Percentiles rank a stretch among this genome's conserved stretches.
Conservation (phyloP, 2,888 invertebrate species). For the Drosophila nigricruria region DNA sequence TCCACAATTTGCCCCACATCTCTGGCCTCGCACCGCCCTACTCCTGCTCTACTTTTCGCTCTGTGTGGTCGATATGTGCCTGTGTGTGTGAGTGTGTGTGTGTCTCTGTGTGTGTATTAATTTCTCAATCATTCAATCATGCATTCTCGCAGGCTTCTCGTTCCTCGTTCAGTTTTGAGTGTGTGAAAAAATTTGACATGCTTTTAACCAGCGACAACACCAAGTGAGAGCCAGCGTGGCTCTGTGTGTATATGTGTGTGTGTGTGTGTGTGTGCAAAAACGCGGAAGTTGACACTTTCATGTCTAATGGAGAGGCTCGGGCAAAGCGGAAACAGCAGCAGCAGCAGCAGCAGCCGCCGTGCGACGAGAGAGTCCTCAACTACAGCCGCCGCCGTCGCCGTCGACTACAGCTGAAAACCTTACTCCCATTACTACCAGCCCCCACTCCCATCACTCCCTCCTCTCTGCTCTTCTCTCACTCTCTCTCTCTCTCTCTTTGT, state of each 20-base stretch:
- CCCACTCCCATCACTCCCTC: background rate
- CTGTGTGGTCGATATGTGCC: constrained; percentile 39
- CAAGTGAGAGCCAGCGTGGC: constrained; percentile 25
- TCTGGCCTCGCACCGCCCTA: background rate
- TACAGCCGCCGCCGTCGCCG: constrained; percentile 6
- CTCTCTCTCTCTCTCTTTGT: background rate
- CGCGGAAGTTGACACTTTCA: constrained; percentile 68
- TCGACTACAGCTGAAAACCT: constrained; percentile 8
- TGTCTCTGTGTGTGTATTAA: constrained; percentile 61
- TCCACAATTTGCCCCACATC: constrained; percentile 16
- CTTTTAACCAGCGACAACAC: constrained; percentile 68
- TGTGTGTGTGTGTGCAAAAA: constrained; percentile 43
- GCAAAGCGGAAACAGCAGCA: constrained; percentile 52
- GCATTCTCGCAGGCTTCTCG: constrained; percentile 67
- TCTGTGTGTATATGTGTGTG: constrained; percentile 6
- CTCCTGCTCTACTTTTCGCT: constrained; percentile 3
- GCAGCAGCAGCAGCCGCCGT: constrained; percentile 13
- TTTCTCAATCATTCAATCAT: constrained; percentile 79
- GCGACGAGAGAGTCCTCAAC: constrained; percentile 39
- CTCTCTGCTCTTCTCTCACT: background rate
- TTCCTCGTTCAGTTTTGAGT: constrained; percentile 35
- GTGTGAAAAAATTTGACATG: constrained; percentile 78
- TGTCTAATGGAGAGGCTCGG: constrained; percentile 65
- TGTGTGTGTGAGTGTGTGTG: constrained; percentile 21
- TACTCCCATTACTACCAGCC: background rate